Evolutionary conservation across 1,140 invertebrate species (phyloP), one percentile per base, ranked within the genome.

Genomic region (Andrena cerasifolii): DNA sequence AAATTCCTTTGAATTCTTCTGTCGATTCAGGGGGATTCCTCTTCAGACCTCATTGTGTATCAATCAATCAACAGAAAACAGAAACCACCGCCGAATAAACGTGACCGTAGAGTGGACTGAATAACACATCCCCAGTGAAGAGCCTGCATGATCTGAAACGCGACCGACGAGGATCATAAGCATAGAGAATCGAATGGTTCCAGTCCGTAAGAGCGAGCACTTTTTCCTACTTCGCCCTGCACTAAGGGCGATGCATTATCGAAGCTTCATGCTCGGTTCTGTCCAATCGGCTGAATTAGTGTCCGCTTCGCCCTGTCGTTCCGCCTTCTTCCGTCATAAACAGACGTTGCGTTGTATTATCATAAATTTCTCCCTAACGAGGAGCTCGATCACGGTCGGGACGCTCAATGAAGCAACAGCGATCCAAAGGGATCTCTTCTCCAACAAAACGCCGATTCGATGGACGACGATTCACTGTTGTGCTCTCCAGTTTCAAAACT

Each of bases 301-400:
- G 10, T 51, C 28, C 10, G 8, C 16, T 24, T 66, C 63, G 45
- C n/a, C 33, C 21, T 40, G 0, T 67, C 33, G 33, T 56, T 56
- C 18, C 53, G 66, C 33, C 36, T 43, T 58, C 53, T 10, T 58
- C 18, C 67, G 51, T 70, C 67, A 70, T 70, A 70, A 45, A 68
- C 33, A 45, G 51, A 70, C 67, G 36, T 54, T 43, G 66, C 66
- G 33, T 56, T 56, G 36, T 45, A 58, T 68, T 43, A 45, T 40
- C 67, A 31, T 70, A 70, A 70, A 70, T 70, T 58, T 58, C 53
- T 58, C 3, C 5, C 36, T 70, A 70, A 70, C 67, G 67, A 70
- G 67, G 33, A 70, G 33, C 18, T 16, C 18, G 28, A 67, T 68
- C 66, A 28, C 54, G 16, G 31, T 31, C 28, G 33, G 14, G 24